Evolutionary conservation across 2,888 invertebrate species (phyloP).

Genomic region (Allophyes oxyacanthae): DNA sequence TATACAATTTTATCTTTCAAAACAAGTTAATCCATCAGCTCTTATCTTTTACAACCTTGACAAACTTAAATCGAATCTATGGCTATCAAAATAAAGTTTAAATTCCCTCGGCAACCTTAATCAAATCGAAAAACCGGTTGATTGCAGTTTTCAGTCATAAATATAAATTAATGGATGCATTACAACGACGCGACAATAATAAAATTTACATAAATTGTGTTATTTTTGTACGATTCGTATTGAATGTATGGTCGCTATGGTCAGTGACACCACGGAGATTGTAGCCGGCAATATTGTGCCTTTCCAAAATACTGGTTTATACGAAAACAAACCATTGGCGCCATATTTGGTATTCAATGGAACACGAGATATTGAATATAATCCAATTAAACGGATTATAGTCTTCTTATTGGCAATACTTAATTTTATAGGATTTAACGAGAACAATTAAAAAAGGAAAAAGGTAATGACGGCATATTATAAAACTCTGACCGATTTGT

Average conservation of each 20-base stretch:
- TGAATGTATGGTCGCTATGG: constrained; percentile 29
- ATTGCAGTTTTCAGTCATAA: constrained; percentile 42
- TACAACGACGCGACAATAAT: constrained; percentile 29
- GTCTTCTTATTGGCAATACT: background rate
- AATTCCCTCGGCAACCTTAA: constrained; percentile 2
- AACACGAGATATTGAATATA: constrained; percentile 12
- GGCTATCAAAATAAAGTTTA: constrained; percentile 6
- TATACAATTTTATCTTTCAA: constrained; percentile 58
- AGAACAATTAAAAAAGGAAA: no score
- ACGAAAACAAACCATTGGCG: constrained; percentile 30
- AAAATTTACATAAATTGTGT: constrained; percentile 42
- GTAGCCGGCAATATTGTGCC: constrained; percentile 2
- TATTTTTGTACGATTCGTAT: constrained; percentile 33
- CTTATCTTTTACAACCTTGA: constrained; percentile 51
- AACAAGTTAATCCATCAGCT: constrained; percentile 66
- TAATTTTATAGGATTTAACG: no score
- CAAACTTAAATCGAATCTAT: constrained; percentile 18
- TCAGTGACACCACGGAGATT: constrained; percentile 21
- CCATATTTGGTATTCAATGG: constrained; percentile 16
- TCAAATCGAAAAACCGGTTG: constrained; percentile 30
- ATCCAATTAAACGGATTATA: background rate
- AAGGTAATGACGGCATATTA: no score
- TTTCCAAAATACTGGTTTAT: constrained; percentile 14
- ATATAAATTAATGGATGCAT: constrained; percentile 37
- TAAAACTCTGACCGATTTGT: no score